Percentiles rank a stretch among this genome's conserved stretches.
phyloP scores from a whole-genome alignment of 1,140 invertebrate genomes.

The Sinella curviseta region DNA sequence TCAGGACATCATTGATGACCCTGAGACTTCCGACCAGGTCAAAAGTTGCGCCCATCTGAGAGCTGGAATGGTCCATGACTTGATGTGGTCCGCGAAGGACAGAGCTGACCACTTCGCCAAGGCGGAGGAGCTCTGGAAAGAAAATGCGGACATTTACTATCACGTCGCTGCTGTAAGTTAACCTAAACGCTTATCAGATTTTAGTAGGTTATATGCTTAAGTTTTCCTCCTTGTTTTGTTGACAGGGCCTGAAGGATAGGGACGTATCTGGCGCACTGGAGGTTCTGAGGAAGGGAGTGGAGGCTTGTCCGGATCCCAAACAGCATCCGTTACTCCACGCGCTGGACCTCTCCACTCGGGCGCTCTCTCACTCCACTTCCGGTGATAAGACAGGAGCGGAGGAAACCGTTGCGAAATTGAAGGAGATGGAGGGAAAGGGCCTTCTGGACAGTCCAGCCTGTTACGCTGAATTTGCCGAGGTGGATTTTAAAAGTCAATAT shows the following conservation, averaged over 20 bases:
- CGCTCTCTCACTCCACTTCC: neutral
- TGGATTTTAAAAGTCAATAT: too few relatives aligned
- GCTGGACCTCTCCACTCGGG: too few relatives aligned
- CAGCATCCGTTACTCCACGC: neutral
- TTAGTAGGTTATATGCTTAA: neutral
- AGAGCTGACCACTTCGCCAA: neutral
- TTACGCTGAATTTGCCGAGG: conserved; percentile 6
- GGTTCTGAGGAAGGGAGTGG: neutral
- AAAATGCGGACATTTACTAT: conserved; percentile 30
- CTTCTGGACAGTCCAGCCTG: conserved; percentile 20
- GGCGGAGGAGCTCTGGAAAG: conserved; percentile 19
- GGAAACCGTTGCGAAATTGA: neutral
- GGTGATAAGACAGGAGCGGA: neutral
- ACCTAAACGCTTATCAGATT: neutral
- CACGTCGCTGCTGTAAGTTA: neutral
- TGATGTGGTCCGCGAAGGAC: neutral
- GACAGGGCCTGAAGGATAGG: neutral
- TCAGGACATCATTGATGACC: neutral
- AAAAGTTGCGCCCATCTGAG: conserved; percentile 30
- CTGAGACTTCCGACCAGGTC: neutral
- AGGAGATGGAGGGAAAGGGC: neutral
- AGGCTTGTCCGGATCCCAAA: neutral
- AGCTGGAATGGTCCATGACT: neutral
- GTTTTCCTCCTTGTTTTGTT: neutral
- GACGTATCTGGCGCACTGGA: neutral